Percentiles rank a stretch among this genome's conserved stretches.
Evolutionary conservation across 2,113 vertebrate species (phyloP).

Genomic region (Rostratula benghalensis): DNA sequence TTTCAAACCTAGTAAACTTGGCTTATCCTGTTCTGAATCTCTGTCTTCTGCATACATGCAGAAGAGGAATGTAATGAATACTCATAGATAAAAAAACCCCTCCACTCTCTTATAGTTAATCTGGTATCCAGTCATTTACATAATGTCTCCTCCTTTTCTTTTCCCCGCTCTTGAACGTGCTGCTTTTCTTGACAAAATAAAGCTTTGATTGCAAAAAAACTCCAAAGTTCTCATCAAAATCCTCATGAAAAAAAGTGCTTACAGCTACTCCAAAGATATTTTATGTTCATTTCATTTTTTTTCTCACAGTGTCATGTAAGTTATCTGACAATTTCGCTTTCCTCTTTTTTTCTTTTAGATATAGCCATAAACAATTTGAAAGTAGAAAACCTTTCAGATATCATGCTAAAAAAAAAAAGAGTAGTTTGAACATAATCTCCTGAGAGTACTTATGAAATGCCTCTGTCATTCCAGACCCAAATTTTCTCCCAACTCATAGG

Average conservation of each 20-base stretch:
- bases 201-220: neutral
- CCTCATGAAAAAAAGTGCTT: neutral
- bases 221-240: neutral
- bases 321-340: neutral
- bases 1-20: neutral
- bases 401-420: neutral
- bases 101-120: neutral
- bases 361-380: neutral
- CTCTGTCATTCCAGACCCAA: neutral
- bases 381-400: neutral
- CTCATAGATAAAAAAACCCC: neutral
- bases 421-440: neutral
- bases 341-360: neutral
- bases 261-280: neutral
- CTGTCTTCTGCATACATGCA: neutral
- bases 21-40: neutral
- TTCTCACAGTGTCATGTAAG: neutral
- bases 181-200: constrained; percentile 1
- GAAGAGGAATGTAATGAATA: neutral
- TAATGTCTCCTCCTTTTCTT: neutral
- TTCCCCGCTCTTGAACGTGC: neutral
- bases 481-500: neutral
- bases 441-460: neutral
- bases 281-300: neutral
- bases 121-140: neutral